phyloP scores from a whole-genome alignment of 2,888 invertebrate species.

The Lycophotia porphyrea region DNA sequence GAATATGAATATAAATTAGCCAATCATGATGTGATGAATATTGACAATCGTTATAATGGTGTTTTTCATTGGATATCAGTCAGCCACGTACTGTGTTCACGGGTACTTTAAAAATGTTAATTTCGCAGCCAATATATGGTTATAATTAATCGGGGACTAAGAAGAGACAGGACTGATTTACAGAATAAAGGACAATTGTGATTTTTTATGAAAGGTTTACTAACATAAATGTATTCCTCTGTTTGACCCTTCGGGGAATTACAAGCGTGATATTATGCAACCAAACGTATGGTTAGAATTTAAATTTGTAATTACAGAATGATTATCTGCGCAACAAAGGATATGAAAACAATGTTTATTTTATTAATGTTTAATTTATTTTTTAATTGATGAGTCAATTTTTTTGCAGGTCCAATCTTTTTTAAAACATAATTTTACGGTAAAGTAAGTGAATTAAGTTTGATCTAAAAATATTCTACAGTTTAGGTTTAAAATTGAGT shows the following conservation, averaged over 20 bases:
- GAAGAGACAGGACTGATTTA: neutral
- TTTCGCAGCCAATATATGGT: slow-evolving; percentile 21
- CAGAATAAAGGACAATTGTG: neutral
- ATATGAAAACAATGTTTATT: neutral
- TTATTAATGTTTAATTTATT: too few species aligned
- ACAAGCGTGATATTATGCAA: neutral
- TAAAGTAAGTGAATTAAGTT: neutral
- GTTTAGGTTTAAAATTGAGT: neutral
- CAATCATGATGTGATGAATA: slow-evolving; percentile 48
- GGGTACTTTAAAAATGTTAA: slow-evolving; percentile 36
- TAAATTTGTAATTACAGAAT: neutral
- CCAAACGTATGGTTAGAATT: neutral
- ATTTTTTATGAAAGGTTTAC: neutral
- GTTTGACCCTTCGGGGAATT: neutral
- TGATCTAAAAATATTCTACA: neutral
- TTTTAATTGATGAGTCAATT: neutral
- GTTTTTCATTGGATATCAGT: slow-evolving; percentile 26
- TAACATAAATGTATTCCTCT: neutral
- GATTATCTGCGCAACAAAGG: neutral
- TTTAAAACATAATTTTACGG: neutral
- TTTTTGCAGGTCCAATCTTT: neutral
- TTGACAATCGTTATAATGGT: slow-evolving; percentile 38
- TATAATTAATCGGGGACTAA: slow-evolving; percentile 37
- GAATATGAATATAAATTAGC: slow-evolving; percentile 55
- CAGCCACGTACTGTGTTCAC: slow-evolving; percentile 6